Base-by-base conservation (phyloP, 2,888 invertebrate species). In the Ceramica pisi region DNA sequence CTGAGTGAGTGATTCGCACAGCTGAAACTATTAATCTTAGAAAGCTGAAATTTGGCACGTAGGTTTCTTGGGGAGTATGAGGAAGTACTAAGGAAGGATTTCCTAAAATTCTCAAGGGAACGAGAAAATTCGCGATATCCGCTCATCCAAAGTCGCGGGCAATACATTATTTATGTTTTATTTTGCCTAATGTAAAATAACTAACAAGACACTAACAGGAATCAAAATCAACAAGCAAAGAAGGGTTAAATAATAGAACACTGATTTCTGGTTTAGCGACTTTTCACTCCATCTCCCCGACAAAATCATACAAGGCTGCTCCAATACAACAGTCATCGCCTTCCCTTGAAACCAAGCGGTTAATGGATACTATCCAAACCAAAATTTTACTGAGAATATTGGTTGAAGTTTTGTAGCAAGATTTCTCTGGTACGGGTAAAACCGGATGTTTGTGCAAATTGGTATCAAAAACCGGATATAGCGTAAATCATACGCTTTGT, bases 371-470 rank as follows among this genome's bases (percentile, higher is more conserved):
- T 16, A 23, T 31, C 14, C 14, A n/a, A 0, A 0, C 16, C 1
- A 16, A n/a, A 59, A 6, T 23, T 14, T 10, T 7, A 7, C 46
- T 19, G 1, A 19, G 26, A 19, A 50, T 59, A 23, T 31, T 23
- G 9, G 38, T 59, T 9, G 1, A 16, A 8, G 14, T 44, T 6
- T 16, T 12, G 23, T 19, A 16, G 12, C 31, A 46, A 26, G 23
- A 31, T 63, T 51, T 62, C 50, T 4, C 4, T 56, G 41, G 66
- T 78, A 67, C 14, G 8, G 59, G 48, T 59, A 16, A 63, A 64
- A 56, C 82, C 83, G 87, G 86, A 88, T 78, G 83, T 77, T 57
- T 80, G 56, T 67, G 71, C 74, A 88, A 89, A 89, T 89, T 88
- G 89, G 59, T 75, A 74, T 67, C 51, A 66, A 72, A 71, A 78